Evolutionary conservation across 2,888 invertebrate genomes (phyloP), one percentile per base, ranked within the genome.

Genomic region (Archips crataeganus): DNA sequence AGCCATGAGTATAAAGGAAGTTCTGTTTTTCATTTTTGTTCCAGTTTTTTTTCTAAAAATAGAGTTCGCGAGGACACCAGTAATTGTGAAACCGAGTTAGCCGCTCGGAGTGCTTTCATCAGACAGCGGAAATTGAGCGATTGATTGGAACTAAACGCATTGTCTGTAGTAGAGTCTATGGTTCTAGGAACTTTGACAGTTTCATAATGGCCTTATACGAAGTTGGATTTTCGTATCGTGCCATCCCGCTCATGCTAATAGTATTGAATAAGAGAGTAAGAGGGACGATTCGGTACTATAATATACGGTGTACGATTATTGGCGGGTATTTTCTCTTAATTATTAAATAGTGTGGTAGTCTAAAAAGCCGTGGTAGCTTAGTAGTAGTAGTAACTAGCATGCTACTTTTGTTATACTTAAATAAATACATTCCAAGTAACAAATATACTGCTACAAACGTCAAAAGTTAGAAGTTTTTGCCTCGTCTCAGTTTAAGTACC

Each of bases 71-170:
- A 23, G 34, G 10, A 65, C 10, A 15, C n/a, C 36, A 15, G 65
- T 80, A 78, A 78, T 80, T 77, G 78, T 67, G 78, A 76, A 80
- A 81, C 77, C 71, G 77, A 77, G 79, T 78, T 78, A 65, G 64
- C 59, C 51, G 62, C 62, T 57, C 45, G 65, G 68, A 78, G 70
- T 76, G 78, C 77, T 82, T 81, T 79, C 83, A 82, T 83, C 81
- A 81, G 78, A 65, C 77, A 77, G 61, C 79, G 82, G 84, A 84
- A 83, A 84, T 84, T 73, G 77, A 79, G 78, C 78, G 77, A 79
- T 75, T 80, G 79, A 80, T 79, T 81, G 79, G 77, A 57, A 77
- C 77, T 76, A 79, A 76, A 70, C 71, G 75, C 75, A 71, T 62
- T 76, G 70, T 61, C 66, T 66, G 4, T 51, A 15, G 15, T 51